Evolutionary conservation across 2,888 invertebrate genomes (phyloP).

Genomic region (Serripes groenlandicus): DNA sequence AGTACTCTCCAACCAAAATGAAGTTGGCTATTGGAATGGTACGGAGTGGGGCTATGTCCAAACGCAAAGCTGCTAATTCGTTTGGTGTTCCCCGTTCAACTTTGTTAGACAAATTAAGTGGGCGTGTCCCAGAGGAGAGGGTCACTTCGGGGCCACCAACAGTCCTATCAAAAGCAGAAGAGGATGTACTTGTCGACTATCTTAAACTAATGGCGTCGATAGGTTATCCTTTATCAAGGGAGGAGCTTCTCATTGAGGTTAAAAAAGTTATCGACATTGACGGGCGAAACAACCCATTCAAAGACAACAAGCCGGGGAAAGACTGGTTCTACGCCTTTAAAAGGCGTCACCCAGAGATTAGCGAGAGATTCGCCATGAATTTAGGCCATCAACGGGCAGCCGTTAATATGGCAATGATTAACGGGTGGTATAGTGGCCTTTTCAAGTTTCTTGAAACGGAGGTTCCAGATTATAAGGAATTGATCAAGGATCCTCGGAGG

Average conservation of each 20-base stretch:
- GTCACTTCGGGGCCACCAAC: conserved; percentile 8
- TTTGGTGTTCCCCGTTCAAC: conserved; percentile 38
- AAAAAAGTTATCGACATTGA: conserved; percentile 23
- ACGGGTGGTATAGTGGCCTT: conserved; percentile 31
- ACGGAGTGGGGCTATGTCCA: conserved; percentile 9
- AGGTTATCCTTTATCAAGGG: conserved; percentile 17
- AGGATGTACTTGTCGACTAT: conserved; percentile 2
- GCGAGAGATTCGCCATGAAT: not conserved
- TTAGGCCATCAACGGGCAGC: conserved; percentile 29
- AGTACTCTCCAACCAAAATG: conserved; percentile 34
- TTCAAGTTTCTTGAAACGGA: conserved; percentile 16
- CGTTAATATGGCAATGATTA: conserved; percentile 22
- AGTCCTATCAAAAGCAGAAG: conserved; percentile 3
- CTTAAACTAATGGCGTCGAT: conserved; percentile 6
- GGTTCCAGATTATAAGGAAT: conserved; percentile 7
- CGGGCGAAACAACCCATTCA: conserved; percentile 32
- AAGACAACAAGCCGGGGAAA: conserved; percentile 40
- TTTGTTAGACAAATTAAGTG: conserved; percentile 33
- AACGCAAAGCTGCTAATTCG: conserved; percentile 12
- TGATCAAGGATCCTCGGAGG: conserved; percentile 20
- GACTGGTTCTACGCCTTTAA: conserved; percentile 44
- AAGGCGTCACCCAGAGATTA: conserved; percentile 4
- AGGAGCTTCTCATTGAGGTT: conserved; percentile 26
- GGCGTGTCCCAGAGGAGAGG: conserved; percentile 16
- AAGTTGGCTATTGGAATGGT: conserved; percentile 21